phyloP scores from a whole-genome alignment of 92 coral and sea anemone genomes.

The Zoanthus gigantus region DNA sequence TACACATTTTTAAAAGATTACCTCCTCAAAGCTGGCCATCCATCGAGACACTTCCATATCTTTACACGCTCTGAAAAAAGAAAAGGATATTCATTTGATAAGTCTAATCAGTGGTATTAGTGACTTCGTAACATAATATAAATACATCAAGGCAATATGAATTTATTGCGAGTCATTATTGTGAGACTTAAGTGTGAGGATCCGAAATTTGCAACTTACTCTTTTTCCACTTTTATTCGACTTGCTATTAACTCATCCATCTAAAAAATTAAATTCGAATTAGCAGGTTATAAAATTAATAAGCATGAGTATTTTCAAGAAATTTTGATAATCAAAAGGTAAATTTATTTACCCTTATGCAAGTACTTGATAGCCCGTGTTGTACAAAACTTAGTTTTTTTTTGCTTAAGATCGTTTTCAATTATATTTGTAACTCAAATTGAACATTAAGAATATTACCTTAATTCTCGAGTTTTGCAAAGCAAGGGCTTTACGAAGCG shows the following conservation, averaged over 20 bases:
- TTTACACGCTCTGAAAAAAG: slow-evolving; percentile 5
- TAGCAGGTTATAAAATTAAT: background rate
- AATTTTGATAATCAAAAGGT: background rate
- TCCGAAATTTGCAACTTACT: background rate
- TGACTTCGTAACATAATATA: background rate
- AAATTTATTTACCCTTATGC: background rate
- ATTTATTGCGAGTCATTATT: background rate
- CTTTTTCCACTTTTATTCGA: slow-evolving; percentile 22
- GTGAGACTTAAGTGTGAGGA: background rate
- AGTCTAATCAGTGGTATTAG: background rate
- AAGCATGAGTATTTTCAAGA: background rate
- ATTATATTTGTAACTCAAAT: background rate
- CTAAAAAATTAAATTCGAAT: slow-evolving; percentile 6
- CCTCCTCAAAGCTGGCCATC: slow-evolving; percentile 45
- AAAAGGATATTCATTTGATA: background rate
- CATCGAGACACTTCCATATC: slow-evolving; percentile 36
- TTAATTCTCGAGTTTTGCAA: slow-evolving; percentile 72
- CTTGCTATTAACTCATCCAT: slow-evolving; percentile 41
- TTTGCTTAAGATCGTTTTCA: background rate
- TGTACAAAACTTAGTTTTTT: too few relatives aligned
- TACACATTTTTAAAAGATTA: background rate
- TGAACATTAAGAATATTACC: slow-evolving; percentile 47
- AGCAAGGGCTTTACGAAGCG: slow-evolving; percentile 66
- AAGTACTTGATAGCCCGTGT: background rate
- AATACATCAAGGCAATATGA: background rate